These are phyloP conservation scores for Scaptomyza pallida DNA, from an alignment of 1,140 invertebrate genomes.

Conservation along the genomic window DNA sequence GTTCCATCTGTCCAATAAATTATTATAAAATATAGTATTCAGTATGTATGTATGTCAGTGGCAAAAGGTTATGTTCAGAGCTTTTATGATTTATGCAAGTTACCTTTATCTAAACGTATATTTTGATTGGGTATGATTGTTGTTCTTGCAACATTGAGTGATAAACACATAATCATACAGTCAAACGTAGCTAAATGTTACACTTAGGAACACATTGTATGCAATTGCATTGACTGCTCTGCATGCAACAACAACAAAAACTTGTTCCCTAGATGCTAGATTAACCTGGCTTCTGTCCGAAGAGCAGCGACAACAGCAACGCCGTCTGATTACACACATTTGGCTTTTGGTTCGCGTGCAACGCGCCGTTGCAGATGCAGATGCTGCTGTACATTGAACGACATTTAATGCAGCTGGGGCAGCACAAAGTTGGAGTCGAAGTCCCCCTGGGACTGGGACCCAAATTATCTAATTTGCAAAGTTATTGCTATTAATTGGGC, in stretches of 20 bases:
- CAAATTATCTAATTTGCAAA: constrained; percentile 82
- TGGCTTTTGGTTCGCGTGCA: constrained; percentile 26
- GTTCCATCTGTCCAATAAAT: constrained; percentile 11
- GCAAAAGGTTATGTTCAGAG: background rate
- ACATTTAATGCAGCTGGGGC: constrained; percentile 48
- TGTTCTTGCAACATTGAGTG: background rate
- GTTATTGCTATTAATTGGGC: constrained; percentile 81
- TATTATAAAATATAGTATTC: background rate
- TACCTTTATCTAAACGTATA: background rate
- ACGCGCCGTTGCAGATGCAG: constrained; percentile 24
- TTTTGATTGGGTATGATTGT: background rate
- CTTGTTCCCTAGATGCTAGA: constrained; percentile 16
- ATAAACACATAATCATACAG: constrained; percentile 4
- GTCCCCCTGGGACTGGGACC: constrained; percentile 29
- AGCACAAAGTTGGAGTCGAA: background rate
- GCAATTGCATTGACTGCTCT: constrained; percentile 57
- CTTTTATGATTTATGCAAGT: background rate
- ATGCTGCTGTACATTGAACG: constrained; percentile 35
- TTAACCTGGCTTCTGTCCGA: background rate
- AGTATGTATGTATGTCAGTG: constrained; percentile 7
- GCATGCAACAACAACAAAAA: constrained; percentile 32
- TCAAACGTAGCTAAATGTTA: constrained; percentile 8
- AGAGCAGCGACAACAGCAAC: constrained; percentile 3
- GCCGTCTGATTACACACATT: constrained; percentile 61
- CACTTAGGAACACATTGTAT: constrained; percentile 28